These are phyloP conservation scores for Drusus annulatus DNA, from an alignment of 1,140 invertebrate genomes.

Conservation along the genomic window DNA sequence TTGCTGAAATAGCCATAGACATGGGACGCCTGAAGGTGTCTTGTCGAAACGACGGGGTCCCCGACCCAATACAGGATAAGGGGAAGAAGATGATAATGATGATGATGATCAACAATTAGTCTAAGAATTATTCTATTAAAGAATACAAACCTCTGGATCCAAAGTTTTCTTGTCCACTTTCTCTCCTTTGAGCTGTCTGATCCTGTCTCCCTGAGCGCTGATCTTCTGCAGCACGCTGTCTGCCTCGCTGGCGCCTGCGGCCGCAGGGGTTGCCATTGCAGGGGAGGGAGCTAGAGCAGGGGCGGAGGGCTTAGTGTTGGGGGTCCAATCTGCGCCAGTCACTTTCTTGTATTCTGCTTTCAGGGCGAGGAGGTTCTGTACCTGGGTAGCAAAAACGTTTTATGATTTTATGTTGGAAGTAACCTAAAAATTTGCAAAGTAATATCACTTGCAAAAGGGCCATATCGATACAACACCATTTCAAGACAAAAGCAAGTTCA, in stretches of 20 bases:
- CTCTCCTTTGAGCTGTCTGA: conserved; percentile 78
- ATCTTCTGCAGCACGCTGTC: conserved; percentile 64
- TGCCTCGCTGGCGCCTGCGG: conserved; percentile 23
- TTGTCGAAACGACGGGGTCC: too few species aligned
- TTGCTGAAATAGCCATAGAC: too few species aligned
- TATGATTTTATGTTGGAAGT: too few species aligned
- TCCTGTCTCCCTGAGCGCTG: conserved; percentile 77
- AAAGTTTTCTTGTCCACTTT: conserved; percentile 74
- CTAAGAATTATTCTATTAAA: too few species aligned
- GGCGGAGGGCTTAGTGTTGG: conserved; percentile 61
- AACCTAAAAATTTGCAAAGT: too few species aligned
- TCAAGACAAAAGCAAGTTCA: too few species aligned
- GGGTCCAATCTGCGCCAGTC: conserved; percentile 79
- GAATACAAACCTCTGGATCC: conserved; percentile 63
- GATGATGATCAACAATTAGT: too few species aligned
- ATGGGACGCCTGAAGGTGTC: too few species aligned
- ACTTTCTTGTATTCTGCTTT: conserved; percentile 80
- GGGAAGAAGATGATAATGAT: too few species aligned
- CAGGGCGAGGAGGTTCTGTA: conserved; percentile 78
- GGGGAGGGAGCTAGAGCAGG: conserved; percentile 37
- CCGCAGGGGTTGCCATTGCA: background rate
- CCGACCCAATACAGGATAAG: too few species aligned
- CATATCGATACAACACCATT: too few species aligned
- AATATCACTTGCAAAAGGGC: too few species aligned
- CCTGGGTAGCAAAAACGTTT: conserved; percentile 58